phyloP scores from a whole-genome alignment of 2,888 invertebrate genomes.

The Drosophila eohydei region DNA sequence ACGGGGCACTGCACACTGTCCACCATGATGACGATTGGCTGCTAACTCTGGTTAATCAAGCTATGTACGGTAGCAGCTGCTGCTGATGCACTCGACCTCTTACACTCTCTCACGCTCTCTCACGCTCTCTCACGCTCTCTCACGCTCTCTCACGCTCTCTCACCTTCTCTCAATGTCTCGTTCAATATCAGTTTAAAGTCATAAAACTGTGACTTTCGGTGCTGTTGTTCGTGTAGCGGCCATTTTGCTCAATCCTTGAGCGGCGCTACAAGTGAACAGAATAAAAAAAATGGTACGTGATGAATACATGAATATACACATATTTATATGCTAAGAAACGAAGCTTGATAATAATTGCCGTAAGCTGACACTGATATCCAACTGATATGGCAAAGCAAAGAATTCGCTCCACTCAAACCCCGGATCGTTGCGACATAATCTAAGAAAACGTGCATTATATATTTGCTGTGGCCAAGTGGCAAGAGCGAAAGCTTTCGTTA shows the following conservation, averaged over 20 bases:
- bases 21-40: conserved; percentile 71
- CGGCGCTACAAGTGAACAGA: conserved; percentile 23
- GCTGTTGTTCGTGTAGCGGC: conserved; percentile 39
- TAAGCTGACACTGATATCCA: conserved; percentile 40
- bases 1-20: conserved; percentile 90
- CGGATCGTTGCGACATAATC: conserved; percentile 55
- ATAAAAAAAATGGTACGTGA: conserved; percentile 19
- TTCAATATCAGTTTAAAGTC: conserved; percentile 58
- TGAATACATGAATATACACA: conserved; percentile 4
- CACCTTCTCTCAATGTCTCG: conserved; percentile 16
- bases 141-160: neutral
- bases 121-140: neutral
- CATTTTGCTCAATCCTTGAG: conserved; percentile 66
- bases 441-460: conserved; percentile 53
- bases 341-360: conserved; percentile 16
- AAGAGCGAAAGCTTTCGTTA: conserved; percentile 51
- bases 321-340: neutral
- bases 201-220: conserved; percentile 60
- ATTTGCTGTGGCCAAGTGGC: neutral
- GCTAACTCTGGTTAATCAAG: conserved; percentile 27
- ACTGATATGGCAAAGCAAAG: conserved; percentile 48
- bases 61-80: conserved; percentile 20
- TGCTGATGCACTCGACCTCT: conserved; percentile 17
- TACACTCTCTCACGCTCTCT: conserved; percentile 11
- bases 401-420: conserved; percentile 44